Conservation (phyloP, 2,797 vertebrate species). For the Decapterus maruadsi region DNA sequence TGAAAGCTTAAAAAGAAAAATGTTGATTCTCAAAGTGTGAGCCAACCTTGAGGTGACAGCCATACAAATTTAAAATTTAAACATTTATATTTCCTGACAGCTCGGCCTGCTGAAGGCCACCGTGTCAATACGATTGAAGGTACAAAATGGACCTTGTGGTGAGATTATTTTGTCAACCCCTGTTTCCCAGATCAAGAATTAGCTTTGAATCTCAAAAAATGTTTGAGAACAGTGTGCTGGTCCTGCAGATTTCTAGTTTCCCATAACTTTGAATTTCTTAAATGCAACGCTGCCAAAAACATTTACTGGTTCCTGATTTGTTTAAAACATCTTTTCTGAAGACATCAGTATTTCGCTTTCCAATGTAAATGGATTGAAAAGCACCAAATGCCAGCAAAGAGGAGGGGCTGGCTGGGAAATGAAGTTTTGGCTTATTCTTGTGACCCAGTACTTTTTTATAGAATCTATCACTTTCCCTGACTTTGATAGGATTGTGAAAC, state of each 20-base stretch:
- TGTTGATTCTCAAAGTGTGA: slow-evolving; percentile 2
- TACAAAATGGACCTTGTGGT: background rate
- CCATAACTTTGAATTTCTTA: background rate
- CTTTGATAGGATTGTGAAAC: background rate
- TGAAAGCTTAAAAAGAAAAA: background rate
- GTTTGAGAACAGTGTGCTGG: background rate
- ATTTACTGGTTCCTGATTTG: slow-evolving; percentile 8
- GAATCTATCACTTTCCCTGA: background rate
- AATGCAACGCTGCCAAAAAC: background rate
- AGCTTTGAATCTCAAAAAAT: background rate
- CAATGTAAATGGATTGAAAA: background rate
- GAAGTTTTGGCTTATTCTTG: background rate
- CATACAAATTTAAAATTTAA: background rate
- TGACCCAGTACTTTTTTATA: background rate
- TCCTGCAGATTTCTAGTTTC: background rate
- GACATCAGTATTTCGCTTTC: slow-evolving; percentile 8
- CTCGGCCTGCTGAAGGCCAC: background rate
- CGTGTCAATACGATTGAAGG: background rate
- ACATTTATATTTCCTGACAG: background rate
- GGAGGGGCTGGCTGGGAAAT: background rate
- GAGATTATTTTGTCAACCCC: background rate
- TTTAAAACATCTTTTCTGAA: background rate
- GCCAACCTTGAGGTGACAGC: background rate
- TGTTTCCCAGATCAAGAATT: background rate
- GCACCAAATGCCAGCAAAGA: background rate